These are phyloP conservation scores for Ischnus inquisitorius DNA, from an alignment of 2,888 invertebrate species.

Conservation along the genomic window DNA sequence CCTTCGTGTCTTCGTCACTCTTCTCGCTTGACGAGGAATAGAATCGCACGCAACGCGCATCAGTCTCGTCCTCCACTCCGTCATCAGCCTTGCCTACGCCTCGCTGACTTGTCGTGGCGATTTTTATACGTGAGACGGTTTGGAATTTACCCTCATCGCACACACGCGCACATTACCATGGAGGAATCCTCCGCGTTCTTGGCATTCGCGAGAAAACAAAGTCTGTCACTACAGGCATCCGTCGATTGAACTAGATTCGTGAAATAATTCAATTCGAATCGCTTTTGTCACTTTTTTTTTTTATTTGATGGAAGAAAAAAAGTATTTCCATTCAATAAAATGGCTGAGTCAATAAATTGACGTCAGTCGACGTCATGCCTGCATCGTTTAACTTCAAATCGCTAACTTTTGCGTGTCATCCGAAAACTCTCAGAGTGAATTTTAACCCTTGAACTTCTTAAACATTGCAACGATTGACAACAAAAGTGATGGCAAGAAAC, in stretches of 20 bases:
- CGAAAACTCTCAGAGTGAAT: no score
- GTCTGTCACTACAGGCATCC: neutral
- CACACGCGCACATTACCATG: constrained; percentile 27
- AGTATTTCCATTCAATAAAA: no score
- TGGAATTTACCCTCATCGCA: constrained; percentile 26
- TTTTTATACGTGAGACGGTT: constrained; percentile 39
- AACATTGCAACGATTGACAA: no score
- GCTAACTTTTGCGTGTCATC: no score
- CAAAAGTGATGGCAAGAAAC: no score
- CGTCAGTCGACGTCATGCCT: no score
- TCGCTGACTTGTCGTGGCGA: neutral
- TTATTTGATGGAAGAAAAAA: no score
- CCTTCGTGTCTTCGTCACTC: constrained; percentile 10
- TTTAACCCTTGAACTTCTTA: no score
- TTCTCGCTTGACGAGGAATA: constrained; percentile 9
- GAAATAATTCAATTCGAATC: neutral
- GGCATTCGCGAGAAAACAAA: constrained; percentile 29
- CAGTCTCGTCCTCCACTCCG: constrained; percentile 14
- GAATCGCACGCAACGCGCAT: constrained; percentile 18
- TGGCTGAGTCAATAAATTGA: no score
- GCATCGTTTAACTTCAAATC: no score
- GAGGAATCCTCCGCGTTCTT: constrained; percentile 45
- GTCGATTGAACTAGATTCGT: neutral
- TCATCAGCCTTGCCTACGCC: constrained; percentile 1
- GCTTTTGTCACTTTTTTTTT: neutral